These are phyloP conservation scores for Siderastrea siderea DNA, from an alignment of 92 coral and sea anemone species.

Conservation along the genomic window DNA sequence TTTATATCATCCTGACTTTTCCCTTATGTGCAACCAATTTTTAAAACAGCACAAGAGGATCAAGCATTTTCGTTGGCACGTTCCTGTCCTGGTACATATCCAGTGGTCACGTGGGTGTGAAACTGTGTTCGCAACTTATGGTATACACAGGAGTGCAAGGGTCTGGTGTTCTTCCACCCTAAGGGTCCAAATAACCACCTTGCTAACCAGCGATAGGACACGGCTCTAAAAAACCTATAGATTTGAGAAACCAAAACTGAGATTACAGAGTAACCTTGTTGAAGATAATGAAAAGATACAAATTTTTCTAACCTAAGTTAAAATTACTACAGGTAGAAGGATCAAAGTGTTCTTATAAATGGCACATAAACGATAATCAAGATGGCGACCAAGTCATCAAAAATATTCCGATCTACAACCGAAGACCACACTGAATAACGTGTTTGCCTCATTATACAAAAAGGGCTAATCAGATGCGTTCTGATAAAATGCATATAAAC, in stretches of 20 bases:
- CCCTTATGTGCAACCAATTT: too few species aligned
- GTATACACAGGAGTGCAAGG: neutral
- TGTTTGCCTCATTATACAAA: too few species aligned
- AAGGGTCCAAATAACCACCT: constrained; percentile 31
- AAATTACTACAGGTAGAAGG: too few species aligned
- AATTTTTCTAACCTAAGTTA: neutral
- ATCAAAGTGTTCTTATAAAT: too few species aligned
- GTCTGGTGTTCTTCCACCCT: constrained; percentile 2
- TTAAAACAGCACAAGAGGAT: neutral
- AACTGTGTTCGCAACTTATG: neutral
- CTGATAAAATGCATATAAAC: too few species aligned
- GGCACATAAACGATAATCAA: too few species aligned
- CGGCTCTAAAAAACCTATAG: constrained; percentile 25
- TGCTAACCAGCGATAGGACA: constrained; percentile 32
- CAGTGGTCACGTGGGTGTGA: constrained; percentile 1
- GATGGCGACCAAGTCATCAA: too few species aligned
- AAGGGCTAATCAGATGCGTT: too few species aligned
- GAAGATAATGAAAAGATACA: neutral
- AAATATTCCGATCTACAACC: too few species aligned
- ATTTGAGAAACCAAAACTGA: neutral
- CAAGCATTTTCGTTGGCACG: neutral
- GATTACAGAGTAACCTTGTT: neutral
- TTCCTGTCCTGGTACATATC: constrained; percentile 14
- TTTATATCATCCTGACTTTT: too few species aligned
- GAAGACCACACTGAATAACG: too few species aligned